Evolutionary conservation across 35 echinoderm and acorn worm genomes (phyloP).

Genomic region (Ophioderma brevispina): DNA sequence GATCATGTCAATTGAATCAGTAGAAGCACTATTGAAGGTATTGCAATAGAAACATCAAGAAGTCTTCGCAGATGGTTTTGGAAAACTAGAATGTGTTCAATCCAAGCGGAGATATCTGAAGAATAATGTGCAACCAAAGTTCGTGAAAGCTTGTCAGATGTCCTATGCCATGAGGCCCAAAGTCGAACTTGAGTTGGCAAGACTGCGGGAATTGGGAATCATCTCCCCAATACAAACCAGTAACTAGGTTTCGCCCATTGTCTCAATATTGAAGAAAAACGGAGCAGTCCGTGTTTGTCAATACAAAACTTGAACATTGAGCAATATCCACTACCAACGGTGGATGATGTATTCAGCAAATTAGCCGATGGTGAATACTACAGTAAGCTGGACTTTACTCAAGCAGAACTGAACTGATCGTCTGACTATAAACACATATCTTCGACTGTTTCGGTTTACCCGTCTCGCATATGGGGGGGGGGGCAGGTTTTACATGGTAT

Average conservation of each 20-base stretch:
- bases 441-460: slow-evolving; percentile 54
- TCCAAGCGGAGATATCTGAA: slow-evolving; percentile 2
- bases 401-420: slow-evolving; percentile 52
- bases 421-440: slow-evolving; percentile 56
- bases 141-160: slow-evolving; percentile 18
- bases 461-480: slow-evolving; percentile 52
- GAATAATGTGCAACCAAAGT: slow-evolving; percentile 31
- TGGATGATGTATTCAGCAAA: slow-evolving; percentile 3
- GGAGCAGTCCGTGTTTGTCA: slow-evolving; percentile 46
- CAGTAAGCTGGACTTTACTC: slow-evolving; percentile 36
- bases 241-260: slow-evolving; percentile 65
- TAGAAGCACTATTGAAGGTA: neutral
- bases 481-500: slow-evolving; percentile 37
- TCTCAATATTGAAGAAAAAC: slow-evolving; percentile 46
- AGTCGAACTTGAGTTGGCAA: no score
- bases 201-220: neutral
- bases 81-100: slow-evolving; percentile 14
- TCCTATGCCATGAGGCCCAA: no score
- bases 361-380: slow-evolving; percentile 44
- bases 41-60: neutral
- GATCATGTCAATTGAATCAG: neutral
- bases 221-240: neutral
- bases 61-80: slow-evolving; percentile 26
- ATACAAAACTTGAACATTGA: slow-evolving; percentile 1
- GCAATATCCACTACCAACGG: slow-evolving; percentile 19